A percentile compares a stretch with the other conserved stretches of the same genome.
Conservation (phyloP, 64 coral and sea anemone species). For the Montipora foliosa region DNA sequence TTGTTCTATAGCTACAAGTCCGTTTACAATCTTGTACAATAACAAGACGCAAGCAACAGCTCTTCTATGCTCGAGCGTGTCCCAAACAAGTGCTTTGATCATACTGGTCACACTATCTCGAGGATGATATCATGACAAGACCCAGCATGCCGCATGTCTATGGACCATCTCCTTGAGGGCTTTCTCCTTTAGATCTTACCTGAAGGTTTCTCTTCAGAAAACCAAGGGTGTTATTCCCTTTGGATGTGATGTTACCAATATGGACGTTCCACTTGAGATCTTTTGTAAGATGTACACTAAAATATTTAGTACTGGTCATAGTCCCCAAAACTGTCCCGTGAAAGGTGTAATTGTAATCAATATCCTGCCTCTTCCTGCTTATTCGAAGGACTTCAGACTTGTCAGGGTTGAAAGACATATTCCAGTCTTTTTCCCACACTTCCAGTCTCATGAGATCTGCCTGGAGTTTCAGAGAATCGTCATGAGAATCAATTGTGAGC, state of each 20-base stretch:
- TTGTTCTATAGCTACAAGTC: too few species aligned
- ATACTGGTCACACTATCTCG: too few species aligned
- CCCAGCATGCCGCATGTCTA: too few species aligned
- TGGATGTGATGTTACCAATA: not conserved
- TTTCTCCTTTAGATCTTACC: not conserved
- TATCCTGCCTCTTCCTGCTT: not conserved
- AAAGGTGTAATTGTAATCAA: slow-evolving; percentile 25
- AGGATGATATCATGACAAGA: too few species aligned
- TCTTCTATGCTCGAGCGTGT: too few species aligned
- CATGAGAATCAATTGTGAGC: slow-evolving; percentile 36
- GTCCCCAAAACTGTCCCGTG: slow-evolving; percentile 27
- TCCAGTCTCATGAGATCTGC: slow-evolving; percentile 12
- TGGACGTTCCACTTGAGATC: slow-evolving; percentile 60
- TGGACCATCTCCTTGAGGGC: too few species aligned
- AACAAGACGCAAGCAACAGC: too few species aligned
- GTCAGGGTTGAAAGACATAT: slow-evolving; percentile 41
- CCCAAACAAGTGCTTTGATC: too few species aligned
- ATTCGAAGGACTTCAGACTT: slow-evolving; percentile 46
- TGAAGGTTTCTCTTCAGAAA: slow-evolving; percentile 41
- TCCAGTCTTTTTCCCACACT: slow-evolving; percentile 37
- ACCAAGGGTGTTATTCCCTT: slow-evolving; percentile 29
- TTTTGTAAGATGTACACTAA: slow-evolving; percentile 18
- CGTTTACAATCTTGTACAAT: too few species aligned
- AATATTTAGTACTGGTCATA: slow-evolving; percentile 22
- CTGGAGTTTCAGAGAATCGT: slow-evolving; percentile 12